A percentile compares a stretch with the other conserved stretches of the same genome.
Evolutionary conservation across 2,888 invertebrate genomes (phyloP).

Genomic region (Iselma pallidipennis): DNA sequence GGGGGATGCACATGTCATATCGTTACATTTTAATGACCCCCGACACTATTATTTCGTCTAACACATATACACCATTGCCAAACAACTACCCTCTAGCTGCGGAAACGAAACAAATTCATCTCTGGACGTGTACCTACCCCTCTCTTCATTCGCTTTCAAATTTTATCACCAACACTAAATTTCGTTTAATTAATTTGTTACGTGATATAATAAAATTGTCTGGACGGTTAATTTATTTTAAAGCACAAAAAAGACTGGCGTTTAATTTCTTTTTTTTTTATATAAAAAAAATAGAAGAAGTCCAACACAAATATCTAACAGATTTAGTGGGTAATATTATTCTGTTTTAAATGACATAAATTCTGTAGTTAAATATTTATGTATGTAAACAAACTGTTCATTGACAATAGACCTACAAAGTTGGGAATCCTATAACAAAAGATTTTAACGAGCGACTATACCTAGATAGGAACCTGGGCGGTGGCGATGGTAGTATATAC

Average conservation of each 20-base stretch:
- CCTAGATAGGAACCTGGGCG: background rate
- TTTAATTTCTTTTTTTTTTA: background rate
- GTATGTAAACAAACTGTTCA: constrained; percentile 9
- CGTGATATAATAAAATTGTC: constrained; percentile 4
- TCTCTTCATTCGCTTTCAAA: constrained; percentile 12
- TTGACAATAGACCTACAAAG: constrained; percentile 16
- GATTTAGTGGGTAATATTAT: constrained; percentile 8
- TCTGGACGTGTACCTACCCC: background rate
- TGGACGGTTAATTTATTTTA: background rate
- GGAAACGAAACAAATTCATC: constrained; percentile 2
- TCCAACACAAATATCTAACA: background rate
- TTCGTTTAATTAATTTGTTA: constrained; percentile 14
- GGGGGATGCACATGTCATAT: constrained; percentile 23
- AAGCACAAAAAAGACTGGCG: background rate
- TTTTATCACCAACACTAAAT: constrained; percentile 16
- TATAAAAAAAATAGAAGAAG: background rate
- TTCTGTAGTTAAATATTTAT: constrained; percentile 21
- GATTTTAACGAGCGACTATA: constrained; percentile 22
- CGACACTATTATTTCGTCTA: constrained; percentile 9
- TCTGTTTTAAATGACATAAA: constrained; percentile 9
- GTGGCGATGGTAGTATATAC: no score
- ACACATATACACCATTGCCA: background rate
- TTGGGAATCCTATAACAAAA: constrained; percentile 14
- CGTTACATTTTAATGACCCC: constrained; percentile 18
- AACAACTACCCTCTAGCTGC: background rate